A percentile compares a stretch with the other conserved stretches of the same genome.
phyloP scores from a whole-genome alignment of 2,113 vertebrate species.

The Tupaia chinensis region DNA sequence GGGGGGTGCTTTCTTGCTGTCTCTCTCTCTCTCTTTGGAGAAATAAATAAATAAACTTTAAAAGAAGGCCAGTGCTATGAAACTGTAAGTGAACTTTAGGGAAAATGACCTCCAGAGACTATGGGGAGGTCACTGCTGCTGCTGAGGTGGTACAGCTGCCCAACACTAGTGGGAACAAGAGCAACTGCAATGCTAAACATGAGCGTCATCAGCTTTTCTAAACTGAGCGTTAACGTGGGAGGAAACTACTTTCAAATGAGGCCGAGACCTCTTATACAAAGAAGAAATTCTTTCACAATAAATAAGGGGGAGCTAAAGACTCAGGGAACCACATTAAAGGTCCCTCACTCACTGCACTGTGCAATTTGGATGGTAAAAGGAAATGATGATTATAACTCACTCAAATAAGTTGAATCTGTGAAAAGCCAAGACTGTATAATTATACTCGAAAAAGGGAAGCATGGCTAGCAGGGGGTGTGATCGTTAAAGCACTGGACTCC shows the following conservation, averaged over 20 bases:
- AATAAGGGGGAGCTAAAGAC: not conserved
- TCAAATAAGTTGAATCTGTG: not conserved
- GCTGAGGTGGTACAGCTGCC: not conserved
- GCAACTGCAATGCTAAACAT: not conserved
- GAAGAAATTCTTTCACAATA: conserved; percentile 8
- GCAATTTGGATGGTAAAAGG: not conserved
- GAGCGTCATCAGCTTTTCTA: not conserved
- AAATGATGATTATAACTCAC: not conserved
- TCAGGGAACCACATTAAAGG: not conserved
- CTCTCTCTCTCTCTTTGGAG: too few species aligned
- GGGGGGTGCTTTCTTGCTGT: too few species aligned
- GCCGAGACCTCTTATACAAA: not conserved
- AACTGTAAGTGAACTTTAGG: not conserved
- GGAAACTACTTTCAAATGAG: not conserved
- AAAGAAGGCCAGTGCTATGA: not conserved
- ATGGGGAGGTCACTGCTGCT: not conserved
- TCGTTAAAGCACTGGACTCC: too few species aligned
- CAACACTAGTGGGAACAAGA: not conserved
- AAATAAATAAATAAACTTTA: too few species aligned
- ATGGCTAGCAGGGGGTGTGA: too few species aligned
- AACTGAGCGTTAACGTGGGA: not conserved
- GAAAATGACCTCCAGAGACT: not conserved
- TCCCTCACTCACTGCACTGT: not conserved
- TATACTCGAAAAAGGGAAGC: not conserved
- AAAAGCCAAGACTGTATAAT: not conserved